Conservation (phyloP, 2,797 vertebrate species). For the Triplophysa yarkandensis region DNA sequence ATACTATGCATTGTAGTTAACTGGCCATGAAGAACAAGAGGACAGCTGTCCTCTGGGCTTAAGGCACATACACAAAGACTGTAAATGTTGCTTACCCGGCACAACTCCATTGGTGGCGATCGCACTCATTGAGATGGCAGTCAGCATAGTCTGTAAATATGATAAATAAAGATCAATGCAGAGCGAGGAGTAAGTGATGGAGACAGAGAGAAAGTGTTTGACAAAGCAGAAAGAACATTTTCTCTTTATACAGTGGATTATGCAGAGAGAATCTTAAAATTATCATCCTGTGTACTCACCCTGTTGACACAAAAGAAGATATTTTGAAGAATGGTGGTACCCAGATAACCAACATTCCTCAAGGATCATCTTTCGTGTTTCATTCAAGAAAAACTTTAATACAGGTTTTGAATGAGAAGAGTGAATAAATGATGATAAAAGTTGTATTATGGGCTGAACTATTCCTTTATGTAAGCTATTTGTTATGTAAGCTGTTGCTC, state of each 20-base stretch:
- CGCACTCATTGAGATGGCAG: slow-evolving; percentile 98
- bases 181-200: slow-evolving; percentile 1
- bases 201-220: background rate
- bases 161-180: slow-evolving; percentile 47
- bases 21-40: slow-evolving; percentile 57
- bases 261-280: background rate
- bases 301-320: too few species aligned
- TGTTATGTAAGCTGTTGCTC: too few species aligned
- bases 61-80: slow-evolving; percentile 17
- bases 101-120: slow-evolving; percentile 98
- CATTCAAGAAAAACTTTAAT: too few species aligned
- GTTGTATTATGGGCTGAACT: too few species aligned
- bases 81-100: slow-evolving; percentile 81
- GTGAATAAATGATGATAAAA: too few species aligned
- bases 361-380: too few species aligned
- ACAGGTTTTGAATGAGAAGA: too few species aligned
- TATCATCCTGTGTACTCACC: too few species aligned
- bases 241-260: background rate
- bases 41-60: slow-evolving; percentile 42
- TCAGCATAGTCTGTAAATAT: slow-evolving; percentile 92
- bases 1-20: slow-evolving; percentile 52
- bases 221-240: background rate
- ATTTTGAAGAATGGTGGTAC: too few species aligned
- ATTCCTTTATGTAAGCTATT: too few species aligned
- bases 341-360: too few species aligned